A percentile compares a stretch with the other conserved stretches of the same genome.
phyloP scores from a whole-genome alignment of 2,888 invertebrate genomes.

The Monoplex corrugatus region DNA sequence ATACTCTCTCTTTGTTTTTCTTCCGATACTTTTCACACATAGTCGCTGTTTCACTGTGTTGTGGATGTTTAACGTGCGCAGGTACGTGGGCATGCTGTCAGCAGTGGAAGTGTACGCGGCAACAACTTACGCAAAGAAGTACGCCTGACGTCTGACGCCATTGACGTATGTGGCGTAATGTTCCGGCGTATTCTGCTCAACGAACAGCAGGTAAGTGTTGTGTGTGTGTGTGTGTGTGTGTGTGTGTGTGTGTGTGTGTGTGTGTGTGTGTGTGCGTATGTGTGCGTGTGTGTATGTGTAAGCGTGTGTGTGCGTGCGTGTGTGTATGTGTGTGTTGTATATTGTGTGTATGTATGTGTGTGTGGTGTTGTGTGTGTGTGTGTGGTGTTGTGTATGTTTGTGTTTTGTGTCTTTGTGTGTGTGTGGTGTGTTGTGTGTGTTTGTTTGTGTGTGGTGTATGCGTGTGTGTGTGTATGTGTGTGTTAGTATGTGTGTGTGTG shows the following conservation, averaged over 20 bases:
- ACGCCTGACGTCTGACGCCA: conserved; percentile 41
- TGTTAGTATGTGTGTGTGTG: neutral
- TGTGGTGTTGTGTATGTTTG: conserved; percentile 3
- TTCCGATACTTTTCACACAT: too few species aligned
- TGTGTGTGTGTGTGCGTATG: neutral
- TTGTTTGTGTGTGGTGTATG: neutral
- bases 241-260: conserved; percentile 2
- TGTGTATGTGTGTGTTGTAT: too few species aligned
- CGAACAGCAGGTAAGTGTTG: conserved; percentile 41
- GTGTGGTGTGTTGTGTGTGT: neutral
- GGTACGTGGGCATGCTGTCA: conserved; percentile 55
- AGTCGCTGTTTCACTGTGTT: neutral
- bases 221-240: conserved; percentile 15
- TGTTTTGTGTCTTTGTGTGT: neutral
- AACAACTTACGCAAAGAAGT: conserved; percentile 50
- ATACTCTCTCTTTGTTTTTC: too few species aligned
- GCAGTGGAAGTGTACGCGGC: conserved; percentile 52
- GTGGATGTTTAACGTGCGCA: neutral
- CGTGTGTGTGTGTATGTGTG: neutral
- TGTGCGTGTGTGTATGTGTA: neutral
- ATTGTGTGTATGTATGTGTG: neutral
- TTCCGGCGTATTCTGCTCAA: conserved; percentile 46
- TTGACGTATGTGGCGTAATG: conserved; percentile 46
- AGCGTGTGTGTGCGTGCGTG: neutral
- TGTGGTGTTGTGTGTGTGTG: neutral